These are phyloP conservation scores for Leuctra nigra DNA, from an alignment of 2,888 invertebrate genomes.

Conservation along the genomic window DNA sequence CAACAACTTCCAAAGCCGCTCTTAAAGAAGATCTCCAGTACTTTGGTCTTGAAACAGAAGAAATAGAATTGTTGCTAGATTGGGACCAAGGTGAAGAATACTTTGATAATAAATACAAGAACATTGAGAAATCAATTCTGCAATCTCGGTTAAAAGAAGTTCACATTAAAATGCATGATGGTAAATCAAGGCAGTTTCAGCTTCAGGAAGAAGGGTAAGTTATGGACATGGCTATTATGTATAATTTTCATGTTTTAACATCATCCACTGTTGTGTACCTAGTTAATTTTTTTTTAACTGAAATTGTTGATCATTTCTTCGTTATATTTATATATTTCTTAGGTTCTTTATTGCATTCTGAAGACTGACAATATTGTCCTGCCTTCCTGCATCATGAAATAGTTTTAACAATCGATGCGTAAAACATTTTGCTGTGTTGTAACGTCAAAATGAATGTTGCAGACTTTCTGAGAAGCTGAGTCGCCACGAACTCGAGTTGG, in stretches of 20 bases:
- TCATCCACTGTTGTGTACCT: neutral
- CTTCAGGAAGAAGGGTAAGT: conserved; percentile 19
- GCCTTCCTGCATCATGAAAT: too few species aligned
- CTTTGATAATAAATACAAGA: conserved; percentile 34
- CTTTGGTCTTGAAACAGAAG: conserved; percentile 44
- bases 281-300: neutral
- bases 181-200: neutral
- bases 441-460: too few species aligned
- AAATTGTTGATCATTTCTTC: neutral
- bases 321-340: too few species aligned
- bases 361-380: too few species aligned
- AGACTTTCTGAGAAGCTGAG: conserved; percentile 7
- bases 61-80: conserved; percentile 46
- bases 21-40: conserved; percentile 44
- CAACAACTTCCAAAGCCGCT: conserved; percentile 40
- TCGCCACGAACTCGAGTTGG: conserved; percentile 32
- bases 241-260: neutral
- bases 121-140: conserved; percentile 31
- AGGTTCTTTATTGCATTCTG: too few species aligned
- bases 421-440: too few species aligned
- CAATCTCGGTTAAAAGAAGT: conserved; percentile 19
- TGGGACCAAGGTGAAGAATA: conserved; percentile 41
- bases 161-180: conserved; percentile 20
- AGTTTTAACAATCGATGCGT: too few species aligned
- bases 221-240: neutral